Evolutionary conservation across 2,113 vertebrate genomes (phyloP), one percentile per base, ranked within the genome.

Genomic region (Pluvialis apricaria): DNA sequence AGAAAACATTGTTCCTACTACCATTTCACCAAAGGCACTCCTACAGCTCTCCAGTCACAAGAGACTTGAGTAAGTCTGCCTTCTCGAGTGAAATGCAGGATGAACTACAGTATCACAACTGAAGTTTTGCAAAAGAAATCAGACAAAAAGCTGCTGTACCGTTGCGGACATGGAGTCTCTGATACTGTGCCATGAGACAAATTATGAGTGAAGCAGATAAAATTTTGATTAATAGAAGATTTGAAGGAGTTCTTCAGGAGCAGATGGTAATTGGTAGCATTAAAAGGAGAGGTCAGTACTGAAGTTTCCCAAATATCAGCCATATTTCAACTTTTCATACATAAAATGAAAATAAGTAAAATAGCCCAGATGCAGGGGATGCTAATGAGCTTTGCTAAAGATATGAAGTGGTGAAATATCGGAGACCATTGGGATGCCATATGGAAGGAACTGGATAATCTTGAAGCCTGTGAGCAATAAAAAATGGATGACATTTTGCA

Each of bases 41-140:
- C 94, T 68, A 90, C 95, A 95, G 71, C 82, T 95, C 72, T 26
- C 55, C 55, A 71, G 90, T 94, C 92, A 94, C 76, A 92, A 94
- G 93, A 90, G 79, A 55, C 75, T 22, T 90, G 85, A 88, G 88
- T 81, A 93, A 83, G 42, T 86, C 5, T 2, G 29, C 34, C 40
- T 72, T 76, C 70, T 15, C 4, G 28, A 70, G 68, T 40, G 82
- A 82, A 96, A 57, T 54, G 31, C 31, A 61, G 82, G 45, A 49
- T 77, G 76, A 66, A 11, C 32, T 57, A 11, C 2, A 11, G 42
- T 15, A 16, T n/a, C 32, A 1, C 20, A 70, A 75, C 16, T n/a
- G 42, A 3, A 7, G 6, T 31, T 85, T 60, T 68, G 20, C 9
- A 15, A 58, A 70, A 66, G 29, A 45, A 61, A 66, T 64, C 55